These are phyloP conservation scores for Iphiclides podalirius DNA, from an alignment of 2,888 invertebrate genomes.

Conservation along the genomic window DNA sequence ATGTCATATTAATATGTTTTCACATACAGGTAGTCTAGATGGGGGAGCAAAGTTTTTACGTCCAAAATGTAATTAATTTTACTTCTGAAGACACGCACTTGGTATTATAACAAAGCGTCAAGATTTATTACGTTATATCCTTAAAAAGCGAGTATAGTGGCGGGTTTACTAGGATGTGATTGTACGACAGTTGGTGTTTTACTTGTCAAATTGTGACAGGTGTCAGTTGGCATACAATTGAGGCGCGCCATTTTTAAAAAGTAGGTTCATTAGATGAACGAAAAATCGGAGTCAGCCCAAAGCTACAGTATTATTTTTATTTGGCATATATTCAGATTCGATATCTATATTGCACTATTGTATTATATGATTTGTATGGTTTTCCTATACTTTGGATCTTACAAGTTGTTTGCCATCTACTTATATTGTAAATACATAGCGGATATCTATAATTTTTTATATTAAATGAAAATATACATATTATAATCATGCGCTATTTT, in stretches of 20 bases:
- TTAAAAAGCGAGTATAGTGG: no score
- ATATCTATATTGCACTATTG: slow-evolving; percentile 24
- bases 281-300: background rate
- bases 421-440: slow-evolving; percentile 74
- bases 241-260: background rate
- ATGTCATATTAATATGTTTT: no score
- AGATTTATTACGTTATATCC: no score
- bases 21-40: no score
- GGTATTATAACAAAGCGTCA: no score
- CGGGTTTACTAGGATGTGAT: no score
- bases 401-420: slow-evolving; percentile 70
- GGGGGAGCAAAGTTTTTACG: no score
- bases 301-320: slow-evolving; percentile 15
- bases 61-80: no score
- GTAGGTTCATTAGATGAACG: slow-evolving; percentile 4
- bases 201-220: background rate
- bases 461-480: slow-evolving; percentile 64
- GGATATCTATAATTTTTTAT: slow-evolving; percentile 75
- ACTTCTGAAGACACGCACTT: no score
- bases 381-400: slow-evolving; percentile 46
- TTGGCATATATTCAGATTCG: slow-evolving; percentile 15
- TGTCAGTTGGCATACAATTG: no score
- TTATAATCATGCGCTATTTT: slow-evolving; percentile 32
- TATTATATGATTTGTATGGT: slow-evolving; percentile 28
- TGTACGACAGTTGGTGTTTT: background rate